These are phyloP conservation scores for Gasterosteus nipponicus DNA, from an alignment of 2,113 vertebrate genomes.

Conservation along the genomic window DNA sequence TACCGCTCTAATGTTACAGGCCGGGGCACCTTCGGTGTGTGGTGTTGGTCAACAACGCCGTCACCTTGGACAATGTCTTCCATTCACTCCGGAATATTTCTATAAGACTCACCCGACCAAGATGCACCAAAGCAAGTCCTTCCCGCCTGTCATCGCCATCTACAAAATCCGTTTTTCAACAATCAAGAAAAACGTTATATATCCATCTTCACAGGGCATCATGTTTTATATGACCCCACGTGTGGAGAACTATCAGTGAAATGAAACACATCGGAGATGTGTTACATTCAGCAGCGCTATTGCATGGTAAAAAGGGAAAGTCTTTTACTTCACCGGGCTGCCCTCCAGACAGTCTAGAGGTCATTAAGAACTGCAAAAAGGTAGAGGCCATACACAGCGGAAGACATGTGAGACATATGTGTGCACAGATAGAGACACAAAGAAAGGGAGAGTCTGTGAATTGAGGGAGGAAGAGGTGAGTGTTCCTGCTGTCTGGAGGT, in stretches of 20 bases:
- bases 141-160: not conserved
- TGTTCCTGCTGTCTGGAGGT: conserved; percentile 57
- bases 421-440: not conserved
- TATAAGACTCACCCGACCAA: not conserved
- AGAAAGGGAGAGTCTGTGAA: conserved; percentile 45
- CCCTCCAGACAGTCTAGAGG: conserved; percentile 66
- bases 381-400: not conserved
- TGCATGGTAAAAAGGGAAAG: conserved; percentile 62
- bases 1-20: conserved; percentile 58
- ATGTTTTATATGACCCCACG: not conserved
- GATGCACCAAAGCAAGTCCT: not conserved
- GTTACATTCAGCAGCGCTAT: conserved; percentile 48
- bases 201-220: not conserved
- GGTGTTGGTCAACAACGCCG: conserved; percentile 50
- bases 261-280: not conserved
- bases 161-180: not conserved
- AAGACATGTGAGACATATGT: conserved; percentile 4
- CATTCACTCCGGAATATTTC: not conserved
- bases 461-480: conserved; percentile 26
- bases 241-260: not conserved
- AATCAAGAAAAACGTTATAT: not conserved
- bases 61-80: not conserved
- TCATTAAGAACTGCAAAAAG: conserved; percentile 38
- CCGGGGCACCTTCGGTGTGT: conserved; percentile 60
- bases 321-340: conserved; percentile 45